A percentile compares a stretch with the other conserved stretches of the same genome.
Conservation (phyloP, 2,113 vertebrate genomes). For the Tyrannus savana region DNA sequence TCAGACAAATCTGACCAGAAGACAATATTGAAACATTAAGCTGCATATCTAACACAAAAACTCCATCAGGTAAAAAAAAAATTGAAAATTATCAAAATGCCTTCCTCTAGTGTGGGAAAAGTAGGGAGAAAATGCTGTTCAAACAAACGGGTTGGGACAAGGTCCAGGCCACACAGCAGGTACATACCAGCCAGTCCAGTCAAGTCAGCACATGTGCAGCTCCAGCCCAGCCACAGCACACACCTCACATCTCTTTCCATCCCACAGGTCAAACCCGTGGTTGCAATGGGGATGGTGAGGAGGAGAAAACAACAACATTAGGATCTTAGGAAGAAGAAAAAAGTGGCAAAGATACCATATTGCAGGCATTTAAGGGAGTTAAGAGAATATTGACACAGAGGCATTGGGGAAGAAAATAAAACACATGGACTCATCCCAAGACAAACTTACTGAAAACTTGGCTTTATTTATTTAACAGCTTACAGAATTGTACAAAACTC, state of each 20-base stretch:
- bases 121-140: not conserved
- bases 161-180: not conserved
- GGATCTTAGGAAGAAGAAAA: not conserved
- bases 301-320: not conserved
- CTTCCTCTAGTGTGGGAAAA: not conserved
- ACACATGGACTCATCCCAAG: accelerated
- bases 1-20: not conserved
- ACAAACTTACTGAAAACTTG: not conserved
- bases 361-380: not conserved
- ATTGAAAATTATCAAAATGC: not conserved
- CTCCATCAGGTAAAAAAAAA: not conserved
- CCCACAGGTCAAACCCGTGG: not conserved
- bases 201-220: not conserved
- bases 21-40: accelerated
- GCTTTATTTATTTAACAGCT: not conserved
- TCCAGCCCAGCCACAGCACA: not conserved
- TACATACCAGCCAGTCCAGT: not conserved
- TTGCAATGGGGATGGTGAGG: not conserved
- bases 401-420: not conserved
- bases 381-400: not conserved
- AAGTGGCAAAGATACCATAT: not conserved
- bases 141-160: not conserved
- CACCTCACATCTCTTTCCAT: not conserved
- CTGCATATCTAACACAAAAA: not conserved
- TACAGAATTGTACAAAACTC: not conserved